Percentiles rank a stretch among this genome's conserved stretches.
Conservation (phyloP, 2,888 invertebrate genomes). For the Chaetoderma sp. region DNA sequence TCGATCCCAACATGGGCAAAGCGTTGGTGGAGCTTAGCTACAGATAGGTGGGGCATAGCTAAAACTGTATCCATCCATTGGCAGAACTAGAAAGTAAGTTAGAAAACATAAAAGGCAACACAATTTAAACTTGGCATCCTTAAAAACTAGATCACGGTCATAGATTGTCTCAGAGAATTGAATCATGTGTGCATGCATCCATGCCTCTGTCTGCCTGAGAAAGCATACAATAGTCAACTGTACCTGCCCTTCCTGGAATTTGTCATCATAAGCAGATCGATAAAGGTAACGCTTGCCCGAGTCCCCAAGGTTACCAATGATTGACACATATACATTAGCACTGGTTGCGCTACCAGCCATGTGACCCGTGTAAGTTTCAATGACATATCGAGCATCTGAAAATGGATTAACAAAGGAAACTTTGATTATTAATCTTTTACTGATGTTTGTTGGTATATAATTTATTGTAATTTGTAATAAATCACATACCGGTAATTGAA, state of each 20-base stretch:
- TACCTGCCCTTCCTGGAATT: slow-evolving; percentile 38
- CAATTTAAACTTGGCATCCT: too few relatives aligned
- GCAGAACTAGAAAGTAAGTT: too few relatives aligned
- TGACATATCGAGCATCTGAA: slow-evolving; percentile 34
- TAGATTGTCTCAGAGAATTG: too few relatives aligned
- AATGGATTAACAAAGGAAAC: neutral
- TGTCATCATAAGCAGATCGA: slow-evolving; percentile 19
- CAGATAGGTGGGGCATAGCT: too few relatives aligned
- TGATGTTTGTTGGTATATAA: neutral
- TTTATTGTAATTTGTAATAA: neutral
- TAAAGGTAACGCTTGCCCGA: slow-evolving; percentile 36
- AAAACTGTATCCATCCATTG: too few relatives aligned
- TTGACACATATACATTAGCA: slow-evolving; percentile 33
- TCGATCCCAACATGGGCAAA: too few relatives aligned
- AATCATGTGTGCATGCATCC: too few relatives aligned
- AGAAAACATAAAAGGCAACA: too few relatives aligned
- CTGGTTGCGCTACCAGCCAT: slow-evolving; percentile 41
- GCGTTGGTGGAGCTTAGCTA: too few relatives aligned
- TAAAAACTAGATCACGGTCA: too few relatives aligned
- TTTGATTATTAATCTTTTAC: neutral
- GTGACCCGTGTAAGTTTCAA: slow-evolving; percentile 43
- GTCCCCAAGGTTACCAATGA: slow-evolving; percentile 40
- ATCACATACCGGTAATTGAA: neutral
- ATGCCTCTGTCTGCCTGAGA: too few relatives aligned
- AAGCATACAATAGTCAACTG: too few relatives aligned